A percentile compares a stretch with the other conserved stretches of the same genome.
phyloP scores from a whole-genome alignment of 2,113 vertebrate genomes.

The Oceanites oceanicus region DNA sequence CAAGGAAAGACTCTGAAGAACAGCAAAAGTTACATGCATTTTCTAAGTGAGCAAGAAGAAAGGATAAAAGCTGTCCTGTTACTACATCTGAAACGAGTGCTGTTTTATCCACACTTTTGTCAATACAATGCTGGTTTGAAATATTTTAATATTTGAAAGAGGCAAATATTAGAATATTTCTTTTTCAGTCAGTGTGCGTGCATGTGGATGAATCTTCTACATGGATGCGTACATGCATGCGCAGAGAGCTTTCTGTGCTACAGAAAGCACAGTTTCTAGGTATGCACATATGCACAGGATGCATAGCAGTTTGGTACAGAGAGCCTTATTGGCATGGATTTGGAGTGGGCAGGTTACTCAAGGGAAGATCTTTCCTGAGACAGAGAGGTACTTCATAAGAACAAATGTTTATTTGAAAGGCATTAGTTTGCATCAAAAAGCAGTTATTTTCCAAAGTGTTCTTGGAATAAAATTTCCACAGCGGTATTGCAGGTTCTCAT shows the following conservation, averaged over 20 bases:
- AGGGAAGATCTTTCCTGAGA: not conserved
- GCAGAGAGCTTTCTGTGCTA: not conserved
- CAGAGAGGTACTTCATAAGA: not conserved
- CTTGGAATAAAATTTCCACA: not conserved
- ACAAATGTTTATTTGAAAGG: not conserved
- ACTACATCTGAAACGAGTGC: not conserved
- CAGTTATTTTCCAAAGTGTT: not conserved
- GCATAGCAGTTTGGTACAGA: not conserved
- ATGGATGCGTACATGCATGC: rapidly evolving
- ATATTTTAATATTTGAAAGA: not conserved
- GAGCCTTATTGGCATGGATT: not conserved
- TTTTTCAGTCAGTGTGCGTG: not conserved
- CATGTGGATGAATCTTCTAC: rapidly evolving
- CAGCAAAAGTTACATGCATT: not conserved
- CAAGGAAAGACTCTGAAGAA: not conserved
- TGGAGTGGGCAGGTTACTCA: not conserved
- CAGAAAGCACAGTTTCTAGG: not conserved
- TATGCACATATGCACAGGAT: not conserved
- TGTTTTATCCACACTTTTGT: not conserved
- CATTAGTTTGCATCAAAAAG: not conserved
- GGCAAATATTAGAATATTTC: not conserved
- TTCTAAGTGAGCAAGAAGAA: not conserved
- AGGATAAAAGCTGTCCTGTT: not conserved
- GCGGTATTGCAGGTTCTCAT: not conserved
- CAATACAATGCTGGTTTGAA: not conserved